These are phyloP conservation scores for Horisme vitalbata DNA, from an alignment of 2,888 invertebrate genomes.

Conservation along the genomic window DNA sequence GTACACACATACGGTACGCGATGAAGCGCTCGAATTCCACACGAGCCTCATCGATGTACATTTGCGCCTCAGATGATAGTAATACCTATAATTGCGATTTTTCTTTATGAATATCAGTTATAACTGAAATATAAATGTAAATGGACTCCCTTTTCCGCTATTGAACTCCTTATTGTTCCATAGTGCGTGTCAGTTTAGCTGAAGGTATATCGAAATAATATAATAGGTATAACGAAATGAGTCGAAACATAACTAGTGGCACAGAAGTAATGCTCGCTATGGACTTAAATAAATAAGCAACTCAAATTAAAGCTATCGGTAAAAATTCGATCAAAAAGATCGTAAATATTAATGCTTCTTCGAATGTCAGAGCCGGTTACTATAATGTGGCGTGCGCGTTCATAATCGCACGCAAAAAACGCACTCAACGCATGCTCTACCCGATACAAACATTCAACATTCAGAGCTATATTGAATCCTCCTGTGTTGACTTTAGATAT, in stretches of 20 bases:
- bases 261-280: no score
- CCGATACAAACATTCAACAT: no score
- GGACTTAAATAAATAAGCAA: slow-evolving; percentile 15
- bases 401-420: slow-evolving; percentile 20
- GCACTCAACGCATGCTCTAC: background rate
- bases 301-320: no score
- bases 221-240: no score
- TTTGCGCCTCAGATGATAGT: background rate
- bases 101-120: background rate
- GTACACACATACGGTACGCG: slow-evolving; percentile 5
- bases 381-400: slow-evolving; percentile 19
- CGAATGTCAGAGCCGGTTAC: slow-evolving; percentile 24
- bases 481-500: no score
- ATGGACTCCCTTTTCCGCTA: no score
- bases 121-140: background rate
- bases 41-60: slow-evolving; percentile 7
- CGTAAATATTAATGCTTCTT: slow-evolving; percentile 23
- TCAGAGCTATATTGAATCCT: no score
- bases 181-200: no score
- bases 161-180: no score
- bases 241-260: no score
- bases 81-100: background rate
- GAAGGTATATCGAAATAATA: no score
- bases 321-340: no score
- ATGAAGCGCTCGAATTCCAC: slow-evolving; percentile 7